These are phyloP conservation scores for Cantharis nigra DNA, from an alignment of 2,888 invertebrate genomes.

Conservation along the genomic window DNA sequence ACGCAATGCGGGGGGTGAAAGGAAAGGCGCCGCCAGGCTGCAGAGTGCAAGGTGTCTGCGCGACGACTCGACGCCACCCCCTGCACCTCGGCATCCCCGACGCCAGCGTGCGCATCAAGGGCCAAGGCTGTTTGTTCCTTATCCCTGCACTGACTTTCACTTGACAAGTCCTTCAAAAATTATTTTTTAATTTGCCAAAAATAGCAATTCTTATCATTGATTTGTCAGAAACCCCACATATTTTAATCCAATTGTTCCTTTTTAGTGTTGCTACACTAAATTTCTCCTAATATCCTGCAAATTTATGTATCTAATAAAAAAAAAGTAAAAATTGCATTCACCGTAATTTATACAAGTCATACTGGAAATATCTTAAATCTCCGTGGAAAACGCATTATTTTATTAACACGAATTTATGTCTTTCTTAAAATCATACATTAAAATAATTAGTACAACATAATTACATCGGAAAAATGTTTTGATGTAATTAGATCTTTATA, in stretches of 20 bases:
- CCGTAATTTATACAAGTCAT: not conserved
- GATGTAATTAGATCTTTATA: no score
- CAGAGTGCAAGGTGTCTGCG: conserved; percentile 60
- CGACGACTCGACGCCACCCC: conserved; percentile 56
- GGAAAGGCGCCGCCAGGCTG: conserved; percentile 44
- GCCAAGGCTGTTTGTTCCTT: conserved; percentile 33
- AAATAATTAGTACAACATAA: no score
- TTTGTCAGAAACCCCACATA: not conserved
- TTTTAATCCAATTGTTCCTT: not conserved
- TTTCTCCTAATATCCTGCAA: not conserved
- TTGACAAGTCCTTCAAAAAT: conserved; percentile 17
- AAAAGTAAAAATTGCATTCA: not conserved
- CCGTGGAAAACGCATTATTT: not conserved
- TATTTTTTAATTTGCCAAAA: conserved; percentile 20
- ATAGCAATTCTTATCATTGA: not conserved
- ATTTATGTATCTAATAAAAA: not conserved
- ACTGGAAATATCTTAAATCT: not conserved
- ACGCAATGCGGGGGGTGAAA: conserved; percentile 46
- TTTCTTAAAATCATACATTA: not conserved
- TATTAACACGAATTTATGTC: not conserved
- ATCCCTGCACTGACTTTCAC: conserved; percentile 30
- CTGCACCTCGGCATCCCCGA: conserved; percentile 47
- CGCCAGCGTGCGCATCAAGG: conserved; percentile 33
- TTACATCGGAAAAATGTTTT: no score
- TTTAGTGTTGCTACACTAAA: not conserved